phyloP scores from a whole-genome alignment of 1,140 invertebrate genomes.

The Danaus plexippus region DNA sequence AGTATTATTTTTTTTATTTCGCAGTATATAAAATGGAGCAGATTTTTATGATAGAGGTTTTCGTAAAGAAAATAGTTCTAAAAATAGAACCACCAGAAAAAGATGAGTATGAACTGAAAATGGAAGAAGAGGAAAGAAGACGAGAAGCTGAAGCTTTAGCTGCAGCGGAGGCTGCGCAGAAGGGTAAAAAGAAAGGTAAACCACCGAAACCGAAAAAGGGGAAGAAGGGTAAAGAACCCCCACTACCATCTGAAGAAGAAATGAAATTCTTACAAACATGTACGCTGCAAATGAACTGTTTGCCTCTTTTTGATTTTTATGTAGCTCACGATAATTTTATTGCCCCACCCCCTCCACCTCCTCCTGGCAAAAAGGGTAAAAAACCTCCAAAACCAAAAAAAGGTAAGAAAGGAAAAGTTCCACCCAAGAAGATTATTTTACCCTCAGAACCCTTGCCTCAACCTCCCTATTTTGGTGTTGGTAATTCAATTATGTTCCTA shows the following conservation, averaged over 20 bases:
- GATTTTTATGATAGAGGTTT: slow-evolving; percentile 65
- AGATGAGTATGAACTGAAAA: slow-evolving; percentile 54
- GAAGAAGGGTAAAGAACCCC: slow-evolving; percentile 57
- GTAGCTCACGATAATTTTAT: slow-evolving; percentile 63
- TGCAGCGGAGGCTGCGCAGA: slow-evolving; percentile 44
- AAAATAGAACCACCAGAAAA: slow-evolving; percentile 62
- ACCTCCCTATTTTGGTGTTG: slow-evolving; percentile 59
- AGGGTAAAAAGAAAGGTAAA: slow-evolving; percentile 38
- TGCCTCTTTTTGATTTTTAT: slow-evolving; percentile 61
- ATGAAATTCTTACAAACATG: slow-evolving; percentile 65
- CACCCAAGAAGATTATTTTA: slow-evolving; percentile 37
- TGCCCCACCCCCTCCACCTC: slow-evolving; percentile 51
- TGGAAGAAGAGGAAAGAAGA: slow-evolving; percentile 49
- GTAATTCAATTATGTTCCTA: slow-evolving; percentile 55
- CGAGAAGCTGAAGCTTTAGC: slow-evolving; percentile 52
- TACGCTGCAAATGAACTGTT: slow-evolving; percentile 58
- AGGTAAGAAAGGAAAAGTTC: slow-evolving; percentile 43
- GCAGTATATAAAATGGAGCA: slow-evolving; percentile 44
- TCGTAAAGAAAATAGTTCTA: slow-evolving; percentile 56
- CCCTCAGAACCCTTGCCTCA: slow-evolving; percentile 62
- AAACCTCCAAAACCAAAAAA: slow-evolving; percentile 43
- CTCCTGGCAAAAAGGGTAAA: slow-evolving; percentile 40
- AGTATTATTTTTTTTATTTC: too few species aligned
- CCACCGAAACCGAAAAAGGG: slow-evolving; percentile 43
- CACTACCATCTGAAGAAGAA: slow-evolving; percentile 62